Base-by-base conservation (phyloP, 2,113 vertebrate genomes). In the Columba livia region DNA sequence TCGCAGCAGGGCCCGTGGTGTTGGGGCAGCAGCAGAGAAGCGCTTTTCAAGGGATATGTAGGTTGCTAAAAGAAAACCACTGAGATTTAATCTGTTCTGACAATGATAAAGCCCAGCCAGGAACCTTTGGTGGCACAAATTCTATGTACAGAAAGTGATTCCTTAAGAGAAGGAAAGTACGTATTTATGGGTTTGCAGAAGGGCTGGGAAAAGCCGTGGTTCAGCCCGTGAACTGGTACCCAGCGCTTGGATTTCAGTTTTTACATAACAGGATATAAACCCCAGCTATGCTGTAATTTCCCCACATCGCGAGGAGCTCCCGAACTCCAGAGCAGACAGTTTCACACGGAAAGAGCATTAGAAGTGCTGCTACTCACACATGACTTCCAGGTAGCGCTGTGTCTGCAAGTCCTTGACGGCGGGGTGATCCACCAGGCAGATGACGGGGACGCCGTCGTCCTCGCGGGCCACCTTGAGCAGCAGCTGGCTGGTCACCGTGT, bases 361-460 rank as follows among this genome's bases (percentile, higher is more conserved):
- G 42, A 80, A 50, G 48, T 13, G 69, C 5, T 51, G 89, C 75
- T 98, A 99, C 99, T 99, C 97, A 99, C 99, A 99, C 93, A 98
- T 98, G 69, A 99, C 99, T 98, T 99, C 99, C 31, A 99, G 98
- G 95, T 99, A 99, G 74, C 98, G 98, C 97, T 99, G 99, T 36
- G 99, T 98, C 97, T 99, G 98, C 94, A 99, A 84, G 97, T 99
- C 99, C n/a, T 99, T 99, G 94, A 98, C 99, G 1, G 99, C 99
- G 24, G 99, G 99, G 85, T 99, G 99, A 96, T 99, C 99, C 97
- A 99, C 98, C 97, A 99, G 97, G 88, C 99, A 99, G 98, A 99
- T 98, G 95, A 99, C 98, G 2, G 99, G 98, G 65, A 99, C 98
- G 25, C 99, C 99, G 3, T 99, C 99, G 44, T 99, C 99, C 77